Base-by-base conservation (phyloP, 2,888 invertebrate genomes). In the Eutolmus rufibarbis region DNA sequence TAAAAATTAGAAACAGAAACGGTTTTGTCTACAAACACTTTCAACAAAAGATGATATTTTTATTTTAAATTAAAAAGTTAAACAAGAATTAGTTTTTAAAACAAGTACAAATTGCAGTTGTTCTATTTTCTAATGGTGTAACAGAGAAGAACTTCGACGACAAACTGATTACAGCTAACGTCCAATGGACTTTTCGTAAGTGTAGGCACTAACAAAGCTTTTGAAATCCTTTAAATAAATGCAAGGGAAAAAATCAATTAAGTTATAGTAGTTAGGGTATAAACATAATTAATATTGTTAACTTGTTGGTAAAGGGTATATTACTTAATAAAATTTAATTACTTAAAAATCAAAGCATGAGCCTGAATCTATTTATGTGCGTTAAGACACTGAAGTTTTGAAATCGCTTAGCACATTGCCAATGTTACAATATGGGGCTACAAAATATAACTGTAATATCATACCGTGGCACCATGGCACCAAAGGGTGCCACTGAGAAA, bases 181-280 rank as follows among this genome's bases (percentile, higher is more conserved):
- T 66, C 28, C 66, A 66, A 28, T 23, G 66, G 23, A 66, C 28
- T 66, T 23, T 5, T 28, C 66, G 7, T 28, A 66, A 46, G 14
- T 79, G 9, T 46, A 79, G 79, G 79, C 79, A 79, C 79, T 79
- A 79, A 79, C 23, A 79, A 66, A 66, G 28, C 66, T 66, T 66
- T 12, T 66, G 19, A 66, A 66, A 28, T 66, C 66, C 28, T 66
- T 66, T 28, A 66, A 66, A 66, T 16, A 23, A 66, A 66, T 66
- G 23, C 12, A 23, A 66, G 12, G 23, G 19, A 23, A 28, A 3
- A 66, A 66, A 66, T 1, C 66, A 66, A 66, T 23, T 28, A 8
- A 57, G 12, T 57, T 23, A 66, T 28, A 28, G 28, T 66, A 23
- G 14, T 66, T 19, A 19, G 9, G 9, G 9, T 56, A n/a, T 19